A percentile compares a stretch with the other conserved stretches of the same genome.
Evolutionary conservation across 2,113 vertebrate genomes (phyloP).

Genomic region (Brachyistius frenatus): DNA sequence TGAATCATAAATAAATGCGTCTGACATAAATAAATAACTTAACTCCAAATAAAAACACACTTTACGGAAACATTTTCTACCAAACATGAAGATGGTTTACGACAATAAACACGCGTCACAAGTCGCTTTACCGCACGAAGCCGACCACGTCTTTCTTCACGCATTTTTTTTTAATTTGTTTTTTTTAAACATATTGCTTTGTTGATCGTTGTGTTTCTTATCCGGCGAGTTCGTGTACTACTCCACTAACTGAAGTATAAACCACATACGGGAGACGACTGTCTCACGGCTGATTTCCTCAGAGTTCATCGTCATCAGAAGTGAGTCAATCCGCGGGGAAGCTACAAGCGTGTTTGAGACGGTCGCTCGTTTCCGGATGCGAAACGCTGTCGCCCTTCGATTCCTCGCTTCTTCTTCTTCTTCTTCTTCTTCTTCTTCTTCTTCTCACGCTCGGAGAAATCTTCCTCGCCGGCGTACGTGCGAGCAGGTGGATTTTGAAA

Average conservation of each 20-base stretch:
- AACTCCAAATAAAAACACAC: conserved; percentile 46
- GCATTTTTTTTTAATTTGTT: neutral
- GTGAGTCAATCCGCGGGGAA: conserved; percentile 34
- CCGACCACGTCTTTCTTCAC: neutral
- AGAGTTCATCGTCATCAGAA: conserved; percentile 69
- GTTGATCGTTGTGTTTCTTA: conserved; percentile 9
- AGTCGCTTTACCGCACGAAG: conserved; percentile 9
- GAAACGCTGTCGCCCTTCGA: neutral
- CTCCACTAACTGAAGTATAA: conserved; percentile 26
- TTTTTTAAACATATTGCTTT: conserved; percentile 59
- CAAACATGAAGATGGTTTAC: conserved; percentile 24
- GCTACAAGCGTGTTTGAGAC: conserved; percentile 12
- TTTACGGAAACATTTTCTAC: conserved; percentile 4
- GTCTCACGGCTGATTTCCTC: conserved; percentile 62
- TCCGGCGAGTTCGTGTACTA: neutral
- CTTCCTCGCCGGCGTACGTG: conserved; percentile 10
- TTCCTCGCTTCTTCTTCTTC: neutral
- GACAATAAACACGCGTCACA: conserved; percentile 51
- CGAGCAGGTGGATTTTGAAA: neutral
- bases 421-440: neutral
- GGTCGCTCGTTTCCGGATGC: neutral
- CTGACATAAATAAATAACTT: conserved; percentile 67
- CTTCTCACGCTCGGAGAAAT: conserved; percentile 7
- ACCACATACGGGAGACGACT: conserved; percentile 37
- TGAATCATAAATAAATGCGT: conserved; percentile 65